Conservation (phyloP, 2,888 invertebrate species). For the Trichacis sp. region DNA sequence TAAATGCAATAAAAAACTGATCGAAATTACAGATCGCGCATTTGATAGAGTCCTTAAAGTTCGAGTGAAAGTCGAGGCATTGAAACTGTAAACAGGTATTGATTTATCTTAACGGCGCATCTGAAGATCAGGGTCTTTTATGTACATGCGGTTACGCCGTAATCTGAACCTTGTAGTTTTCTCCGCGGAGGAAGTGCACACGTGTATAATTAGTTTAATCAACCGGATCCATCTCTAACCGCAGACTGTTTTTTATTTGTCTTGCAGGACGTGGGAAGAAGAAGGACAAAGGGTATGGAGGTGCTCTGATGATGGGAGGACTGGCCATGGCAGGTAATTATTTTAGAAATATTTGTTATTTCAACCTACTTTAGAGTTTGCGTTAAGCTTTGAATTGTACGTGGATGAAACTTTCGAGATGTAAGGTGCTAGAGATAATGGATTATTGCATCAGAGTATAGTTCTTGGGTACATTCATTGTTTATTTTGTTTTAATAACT, state of each 20-base stretch:
- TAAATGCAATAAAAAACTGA: no score
- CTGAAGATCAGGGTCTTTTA: conserved; percentile 15
- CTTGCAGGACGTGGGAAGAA: conserved; percentile 71
- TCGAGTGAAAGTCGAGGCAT: conserved; percentile 21
- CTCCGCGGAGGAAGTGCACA: conserved; percentile 20
- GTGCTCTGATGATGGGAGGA: conserved; percentile 74
- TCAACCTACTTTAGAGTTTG: no score
- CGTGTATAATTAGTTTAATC: conserved; percentile 15
- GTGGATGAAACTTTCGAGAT: no score
- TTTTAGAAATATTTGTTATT: no score
- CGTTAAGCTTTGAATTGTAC: no score
- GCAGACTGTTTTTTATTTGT: conserved; percentile 1
- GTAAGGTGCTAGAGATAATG: no score
- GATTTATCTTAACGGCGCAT: conserved; percentile 28
- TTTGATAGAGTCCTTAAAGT: no score
- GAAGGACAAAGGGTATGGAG: conserved; percentile 66
- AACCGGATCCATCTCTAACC: conserved; percentile 23
- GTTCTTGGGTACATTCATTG: no score
- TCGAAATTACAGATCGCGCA: no score
- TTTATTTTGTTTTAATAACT: no score
- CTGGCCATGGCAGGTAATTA: conserved; percentile 72
- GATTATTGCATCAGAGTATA: no score
- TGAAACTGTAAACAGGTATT: conserved; percentile 17
- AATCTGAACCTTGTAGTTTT: conserved; percentile 20
- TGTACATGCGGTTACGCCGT: conserved; percentile 3